Base-by-base conservation (phyloP, 2,888 invertebrate genomes). In the Tethea ocularis region DNA sequence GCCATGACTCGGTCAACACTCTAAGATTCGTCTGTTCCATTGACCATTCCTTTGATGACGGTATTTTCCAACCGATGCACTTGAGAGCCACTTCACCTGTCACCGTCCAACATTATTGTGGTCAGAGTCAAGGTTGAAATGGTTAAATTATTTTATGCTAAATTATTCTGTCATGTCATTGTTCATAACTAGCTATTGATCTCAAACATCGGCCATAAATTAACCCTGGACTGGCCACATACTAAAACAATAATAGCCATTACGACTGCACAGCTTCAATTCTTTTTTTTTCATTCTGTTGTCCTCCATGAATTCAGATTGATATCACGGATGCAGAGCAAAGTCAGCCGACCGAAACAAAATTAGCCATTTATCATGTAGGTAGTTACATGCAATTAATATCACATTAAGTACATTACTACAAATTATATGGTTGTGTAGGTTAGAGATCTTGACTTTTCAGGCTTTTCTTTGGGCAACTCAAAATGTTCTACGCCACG, bases 341-440 rank as follows among this genome's bases (percentile, higher is more conserved):
- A 55, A 56, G 15, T 57, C 70, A 69, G 54, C 75, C 62, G 59
- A 69, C 66, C 74, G 69, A 41, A 54, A 69, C 74, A 51, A 41
- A 60, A 55, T 29, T 29, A 60, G 59, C 59, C 59, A 59, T 20
- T 58, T 41, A 23, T 52, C 52, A 61, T 65, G 60, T 63, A 67
- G 62, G 59, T 64, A 58, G 57, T 41, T 57, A 57, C 64, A 46
- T 20, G 38, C 38, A 38, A 46, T 67, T 59, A 65, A 55, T 61
- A 13, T 8, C 10, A 29, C 29, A 29, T 29, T 29, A 11, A 57
- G 63, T 60, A 46, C 55, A 38, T 5, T 58, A 54, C 61, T 59
- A 55, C 11, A 8, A 61, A 58, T 2, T 11, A 38, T 15, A 15
- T 24, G 24, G 24, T 24, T 24, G 6, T 29, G 10, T 29, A 29